Conservation (phyloP, 2,797 vertebrate genomes). For the Microctenopoma lineatum region DNA sequence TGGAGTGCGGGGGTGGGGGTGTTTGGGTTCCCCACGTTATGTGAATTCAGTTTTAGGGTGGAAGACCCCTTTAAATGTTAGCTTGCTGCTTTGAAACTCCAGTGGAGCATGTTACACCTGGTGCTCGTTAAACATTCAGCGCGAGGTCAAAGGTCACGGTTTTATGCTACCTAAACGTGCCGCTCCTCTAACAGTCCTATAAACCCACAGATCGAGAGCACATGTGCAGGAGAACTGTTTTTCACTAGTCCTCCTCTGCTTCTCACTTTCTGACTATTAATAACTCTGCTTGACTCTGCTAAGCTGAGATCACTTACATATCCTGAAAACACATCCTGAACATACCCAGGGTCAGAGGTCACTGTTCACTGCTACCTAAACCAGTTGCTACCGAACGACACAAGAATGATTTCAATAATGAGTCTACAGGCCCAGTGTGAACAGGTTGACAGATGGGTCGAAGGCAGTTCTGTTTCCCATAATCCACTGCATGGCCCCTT, state of each 20-base stretch:
- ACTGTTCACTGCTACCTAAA: neutral
- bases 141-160: constrained; percentile 60
- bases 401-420: neutral
- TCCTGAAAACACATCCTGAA: neutral
- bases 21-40: neutral
- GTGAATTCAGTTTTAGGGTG: constrained; percentile 43
- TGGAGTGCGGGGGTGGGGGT: too few species aligned
- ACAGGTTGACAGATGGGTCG: too few species aligned
- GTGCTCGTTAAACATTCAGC: constrained; percentile 68
- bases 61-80: constrained; percentile 28
- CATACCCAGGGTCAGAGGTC: constrained; percentile 14
- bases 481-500: too few species aligned
- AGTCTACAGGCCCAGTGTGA: too few species aligned
- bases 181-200: constrained; percentile 56
- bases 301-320: constrained; percentile 4
- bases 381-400: neutral
- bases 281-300: neutral
- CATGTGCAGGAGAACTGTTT: constrained; percentile 51
- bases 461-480: too few species aligned
- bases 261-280: neutral
- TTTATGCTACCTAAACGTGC: constrained; percentile 74
- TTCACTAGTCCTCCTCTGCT: constrained; percentile 1
- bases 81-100: constrained; percentile 51
- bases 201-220: constrained; percentile 69
- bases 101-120: constrained; percentile 63